Conservation (phyloP, 2,797 vertebrate species). For the Cirrhinus molitorella region DNA sequence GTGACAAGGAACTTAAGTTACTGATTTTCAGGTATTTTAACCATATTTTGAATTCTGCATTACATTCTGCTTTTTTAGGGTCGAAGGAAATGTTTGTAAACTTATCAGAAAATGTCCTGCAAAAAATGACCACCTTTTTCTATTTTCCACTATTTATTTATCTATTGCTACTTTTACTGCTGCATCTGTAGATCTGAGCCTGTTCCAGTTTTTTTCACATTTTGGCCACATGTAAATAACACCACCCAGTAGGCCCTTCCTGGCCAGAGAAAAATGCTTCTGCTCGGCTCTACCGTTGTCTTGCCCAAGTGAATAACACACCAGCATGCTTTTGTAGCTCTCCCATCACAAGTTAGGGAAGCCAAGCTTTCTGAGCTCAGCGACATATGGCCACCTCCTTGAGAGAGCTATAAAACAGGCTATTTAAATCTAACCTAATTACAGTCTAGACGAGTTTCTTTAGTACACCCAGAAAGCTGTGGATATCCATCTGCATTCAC, state of each 20-base stretch:
- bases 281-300: conserved; percentile 69
- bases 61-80: neutral
- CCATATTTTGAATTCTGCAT: neutral
- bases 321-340: conserved; percentile 36
- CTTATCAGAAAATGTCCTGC: neutral
- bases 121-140: neutral
- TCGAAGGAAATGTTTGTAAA: neutral
- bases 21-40: neutral
- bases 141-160: neutral
- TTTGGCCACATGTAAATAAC: conserved; percentile 59
- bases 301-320: conserved; percentile 63
- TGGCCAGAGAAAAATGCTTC: conserved; percentile 67
- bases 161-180: conserved; percentile 32
- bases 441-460: conserved; percentile 73
- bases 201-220: conserved; percentile 61
- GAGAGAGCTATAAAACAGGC: conserved; percentile 67
- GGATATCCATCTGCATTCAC: conserved; percentile 64
- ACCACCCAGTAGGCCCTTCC: conserved; percentile 69
- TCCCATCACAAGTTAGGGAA: conserved; percentile 33
- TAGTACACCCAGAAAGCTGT: conserved; percentile 64
- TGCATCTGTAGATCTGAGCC: conserved; percentile 64
- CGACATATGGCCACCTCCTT: conserved; percentile 72
- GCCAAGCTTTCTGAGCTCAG: conserved; percentile 48
- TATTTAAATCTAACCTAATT: conserved; percentile 73
- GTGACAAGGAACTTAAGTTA: neutral